A percentile compares a stretch with the other conserved stretches of the same genome.
Evolutionary conservation across 2,113 vertebrate genomes (phyloP).

Genomic region (Melanostigma gelatinosum): DNA sequence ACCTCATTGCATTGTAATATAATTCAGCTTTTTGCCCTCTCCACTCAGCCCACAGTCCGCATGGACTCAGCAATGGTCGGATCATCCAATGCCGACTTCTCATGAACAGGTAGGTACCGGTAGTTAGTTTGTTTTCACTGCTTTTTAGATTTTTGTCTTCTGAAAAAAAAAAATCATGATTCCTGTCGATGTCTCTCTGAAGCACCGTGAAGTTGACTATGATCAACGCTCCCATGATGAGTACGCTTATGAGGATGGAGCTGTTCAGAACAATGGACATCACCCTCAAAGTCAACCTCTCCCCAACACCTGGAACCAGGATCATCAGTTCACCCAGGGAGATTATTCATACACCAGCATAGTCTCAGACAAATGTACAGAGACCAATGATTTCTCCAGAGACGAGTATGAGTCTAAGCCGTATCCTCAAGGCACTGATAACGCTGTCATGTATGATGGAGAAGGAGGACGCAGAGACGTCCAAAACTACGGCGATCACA

Average conservation of each 20-base stretch:
- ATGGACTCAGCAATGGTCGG: conserved; percentile 84
- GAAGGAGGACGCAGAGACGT: conserved; percentile 73
- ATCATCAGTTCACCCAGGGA: conserved; percentile 74
- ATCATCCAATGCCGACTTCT: conserved; percentile 74
- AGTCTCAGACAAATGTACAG: conserved; percentile 72
- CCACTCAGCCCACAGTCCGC: conserved; percentile 78
- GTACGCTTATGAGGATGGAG: conserved; percentile 70
- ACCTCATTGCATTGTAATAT: background rate
- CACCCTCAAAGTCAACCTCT: conserved; percentile 64
- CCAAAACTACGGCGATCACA: conserved; percentile 74
- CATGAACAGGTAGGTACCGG: conserved; percentile 76
- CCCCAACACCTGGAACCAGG: conserved; percentile 82
- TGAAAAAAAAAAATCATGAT: background rate
- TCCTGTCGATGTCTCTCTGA: conserved; percentile 40
- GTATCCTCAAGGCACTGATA: conserved; percentile 76
- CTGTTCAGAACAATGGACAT: conserved; percentile 69
- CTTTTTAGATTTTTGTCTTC: background rate
- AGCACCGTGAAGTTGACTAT: conserved; percentile 78
- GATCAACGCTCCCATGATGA: conserved; percentile 70
- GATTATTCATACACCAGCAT: conserved; percentile 74
- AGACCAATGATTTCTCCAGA: conserved; percentile 74
- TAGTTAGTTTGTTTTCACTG: conserved; percentile 14
- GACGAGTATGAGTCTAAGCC: conserved; percentile 79
- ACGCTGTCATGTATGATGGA: conserved; percentile 81
- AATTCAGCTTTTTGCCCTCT: conserved; percentile 21